These are phyloP conservation scores for Antennarius striatus DNA, from an alignment of 2,113 vertebrate genomes.

Conservation along the genomic window DNA sequence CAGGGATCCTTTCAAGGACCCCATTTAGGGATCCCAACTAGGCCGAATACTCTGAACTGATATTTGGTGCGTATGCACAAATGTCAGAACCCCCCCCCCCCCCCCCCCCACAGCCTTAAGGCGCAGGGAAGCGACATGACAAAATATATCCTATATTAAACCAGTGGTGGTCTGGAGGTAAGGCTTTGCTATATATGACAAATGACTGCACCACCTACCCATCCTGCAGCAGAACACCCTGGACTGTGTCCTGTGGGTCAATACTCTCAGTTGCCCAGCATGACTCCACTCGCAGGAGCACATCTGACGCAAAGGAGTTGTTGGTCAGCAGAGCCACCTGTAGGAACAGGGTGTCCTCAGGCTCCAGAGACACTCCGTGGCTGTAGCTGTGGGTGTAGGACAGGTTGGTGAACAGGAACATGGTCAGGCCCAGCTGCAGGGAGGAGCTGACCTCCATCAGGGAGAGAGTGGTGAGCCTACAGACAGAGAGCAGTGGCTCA, in stretches of 20 bases:
- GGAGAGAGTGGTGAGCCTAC: constrained; percentile 56
- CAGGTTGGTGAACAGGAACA: constrained; percentile 57
- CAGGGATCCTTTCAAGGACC: too few species aligned
- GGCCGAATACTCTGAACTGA: too few species aligned
- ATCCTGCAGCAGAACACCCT: constrained; percentile 61
- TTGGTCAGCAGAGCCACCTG: constrained; percentile 64
- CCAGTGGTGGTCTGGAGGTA: too few species aligned
- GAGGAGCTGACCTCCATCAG: constrained; percentile 66
- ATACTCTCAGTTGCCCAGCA: constrained; percentile 75
- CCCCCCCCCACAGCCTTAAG: too few species aligned
- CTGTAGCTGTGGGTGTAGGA: constrained; percentile 36
- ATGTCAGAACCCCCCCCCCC: too few species aligned
- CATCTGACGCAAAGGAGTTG: constrained; percentile 47
- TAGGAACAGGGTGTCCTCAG: constrained; percentile 62
- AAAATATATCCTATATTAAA: too few species aligned
- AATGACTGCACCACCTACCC: constrained; percentile 52
- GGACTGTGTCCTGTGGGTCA: constrained; percentile 26
- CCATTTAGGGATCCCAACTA: too few species aligned
- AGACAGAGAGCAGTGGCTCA: not conserved
- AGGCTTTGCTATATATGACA: too few species aligned
- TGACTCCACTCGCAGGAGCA: constrained; percentile 65
- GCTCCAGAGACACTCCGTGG: constrained; percentile 1
- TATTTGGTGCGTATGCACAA: too few species aligned
- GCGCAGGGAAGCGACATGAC: too few species aligned
- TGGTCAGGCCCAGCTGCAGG: constrained; percentile 55